Conservation (phyloP, 2,888 invertebrate species). For the Macroteleia sp. region DNA sequence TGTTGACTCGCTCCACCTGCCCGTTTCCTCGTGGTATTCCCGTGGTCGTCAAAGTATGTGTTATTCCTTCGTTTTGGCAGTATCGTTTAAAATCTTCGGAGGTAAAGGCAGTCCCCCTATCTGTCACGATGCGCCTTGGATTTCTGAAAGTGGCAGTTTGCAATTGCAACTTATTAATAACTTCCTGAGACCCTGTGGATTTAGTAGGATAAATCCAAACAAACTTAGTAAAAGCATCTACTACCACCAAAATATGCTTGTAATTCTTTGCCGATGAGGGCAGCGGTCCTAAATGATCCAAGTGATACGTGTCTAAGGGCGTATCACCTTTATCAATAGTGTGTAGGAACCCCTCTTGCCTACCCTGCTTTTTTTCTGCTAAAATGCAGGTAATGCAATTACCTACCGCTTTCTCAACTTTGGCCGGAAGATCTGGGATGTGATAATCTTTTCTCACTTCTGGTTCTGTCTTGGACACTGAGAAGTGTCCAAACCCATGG, state of each 20-base stretch:
- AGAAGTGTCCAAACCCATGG: not conserved
- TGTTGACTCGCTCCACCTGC: not conserved
- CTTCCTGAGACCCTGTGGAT: not conserved
- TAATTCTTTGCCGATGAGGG: not conserved
- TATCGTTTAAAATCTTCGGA: not conserved
- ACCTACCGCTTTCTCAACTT: not conserved
- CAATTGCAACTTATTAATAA: not conserved
- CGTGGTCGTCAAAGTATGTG: not conserved
- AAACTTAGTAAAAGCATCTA: not conserved
- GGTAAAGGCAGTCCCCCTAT: not conserved
- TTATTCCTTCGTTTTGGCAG: not conserved
- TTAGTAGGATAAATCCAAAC: not conserved
- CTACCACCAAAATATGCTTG: not conserved
- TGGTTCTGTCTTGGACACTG: not conserved
- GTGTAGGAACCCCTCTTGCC: not conserved
- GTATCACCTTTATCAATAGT: not conserved
- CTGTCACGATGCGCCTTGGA: not conserved
- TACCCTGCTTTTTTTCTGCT: not conserved
- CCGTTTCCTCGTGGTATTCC: no score
- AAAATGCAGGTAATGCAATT: not conserved
- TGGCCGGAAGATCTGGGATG: not conserved
- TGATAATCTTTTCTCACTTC: not conserved
- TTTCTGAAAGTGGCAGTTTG: not conserved
- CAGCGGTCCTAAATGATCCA: not conserved
- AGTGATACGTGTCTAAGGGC: not conserved